phyloP scores from a whole-genome alignment of 2,888 invertebrate species.

The Thereva nobilitata region DNA sequence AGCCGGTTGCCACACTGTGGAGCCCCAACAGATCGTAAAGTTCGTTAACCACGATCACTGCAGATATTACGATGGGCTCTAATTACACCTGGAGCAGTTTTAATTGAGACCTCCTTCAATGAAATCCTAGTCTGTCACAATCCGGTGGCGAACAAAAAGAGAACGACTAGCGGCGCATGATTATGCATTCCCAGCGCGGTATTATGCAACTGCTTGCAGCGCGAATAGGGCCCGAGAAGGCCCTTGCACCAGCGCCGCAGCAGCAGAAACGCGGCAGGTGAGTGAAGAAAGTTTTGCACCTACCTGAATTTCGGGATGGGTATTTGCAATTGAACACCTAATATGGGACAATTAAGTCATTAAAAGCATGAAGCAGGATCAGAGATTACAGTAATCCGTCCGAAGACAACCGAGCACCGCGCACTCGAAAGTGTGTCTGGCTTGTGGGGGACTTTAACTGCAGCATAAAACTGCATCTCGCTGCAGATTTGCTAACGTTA shows the following conservation, averaged over 20 bases:
- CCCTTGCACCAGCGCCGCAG: slow-evolving; percentile 10
- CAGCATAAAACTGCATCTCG: background rate
- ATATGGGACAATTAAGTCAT: slow-evolving; percentile 12
- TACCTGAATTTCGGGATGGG: background rate
- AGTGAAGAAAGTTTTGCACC: slow-evolving; percentile 23
- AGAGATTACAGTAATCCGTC: no score
- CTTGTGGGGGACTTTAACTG: no score
- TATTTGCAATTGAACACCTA: background rate
- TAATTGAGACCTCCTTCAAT: slow-evolving; percentile 32
- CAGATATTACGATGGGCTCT: slow-evolving; percentile 31
- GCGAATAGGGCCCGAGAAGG: slow-evolving; percentile 4
- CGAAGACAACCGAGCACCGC: no score
- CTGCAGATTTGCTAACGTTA: background rate
- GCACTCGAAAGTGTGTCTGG: no score
- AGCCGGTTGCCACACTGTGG: background rate
- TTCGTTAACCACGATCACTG: slow-evolving; percentile 30
- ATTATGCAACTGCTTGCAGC: slow-evolving; percentile 13
- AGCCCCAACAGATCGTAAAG: slow-evolving; percentile 19
- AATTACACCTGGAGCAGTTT: slow-evolving; percentile 32
- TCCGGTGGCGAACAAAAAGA: slow-evolving; percentile 23
- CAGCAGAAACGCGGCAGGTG: slow-evolving; percentile 4
- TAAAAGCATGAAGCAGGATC: slow-evolving; percentile 4
- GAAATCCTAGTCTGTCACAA: slow-evolving; percentile 33
- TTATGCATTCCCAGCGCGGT: slow-evolving; percentile 28
- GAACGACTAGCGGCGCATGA: slow-evolving; percentile 10